Base-by-base conservation (phyloP, 2,888 invertebrate species). In the Brachycybe producta region DNA sequence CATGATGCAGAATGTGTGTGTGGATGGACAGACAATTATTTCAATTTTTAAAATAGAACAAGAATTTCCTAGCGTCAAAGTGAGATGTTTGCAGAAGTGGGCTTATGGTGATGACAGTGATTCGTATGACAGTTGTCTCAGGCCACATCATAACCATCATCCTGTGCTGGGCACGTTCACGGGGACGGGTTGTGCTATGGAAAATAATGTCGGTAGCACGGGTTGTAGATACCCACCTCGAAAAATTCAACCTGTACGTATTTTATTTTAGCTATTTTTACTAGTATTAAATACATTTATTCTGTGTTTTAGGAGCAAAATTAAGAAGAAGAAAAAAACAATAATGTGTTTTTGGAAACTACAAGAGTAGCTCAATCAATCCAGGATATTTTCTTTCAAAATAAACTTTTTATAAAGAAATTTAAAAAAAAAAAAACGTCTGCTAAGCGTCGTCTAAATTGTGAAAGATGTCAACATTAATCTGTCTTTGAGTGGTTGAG, bases 61-160 rank as follows among this genome's bases (percentile, higher is more conserved):
- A 39, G 51, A 51, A 32, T 51, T 51, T 24, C 51, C 51, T 15
- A 47, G 17, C 19, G 51, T 51, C 15, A 45, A 51, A 39, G 51
- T 51, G 8, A 30, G 41, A n/a, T 51, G 51, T 47, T 36, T 51
- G 11, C 35, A 51, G 24, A 51, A 51, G 28, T 51, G 45, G 51
- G 51, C 51, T 8, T 51, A 46, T 11, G 39, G 39, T 2, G 15
- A 23, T 13, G 46, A 51, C 7, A n/a, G n/a, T n/a, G 45, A 19
- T 2, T 30, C 51, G 1, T 51, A 41, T 15, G 51, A 51, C n/a
- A 47, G 32, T 15, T 51, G 51, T 32, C 28, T 42, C 13, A 15
- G 42, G 34, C n/a, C n/a, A n/a, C n/a, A n/a, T n/a, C n/a, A n/a
- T n/a, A n/a, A n/a, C n/a, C n/a, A n/a, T n/a, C 41, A 49, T 41